Evolutionary conservation across 2,888 invertebrate species (phyloP), one percentile per base, ranked within the genome.

Genomic region (Artemia sp.): DNA sequence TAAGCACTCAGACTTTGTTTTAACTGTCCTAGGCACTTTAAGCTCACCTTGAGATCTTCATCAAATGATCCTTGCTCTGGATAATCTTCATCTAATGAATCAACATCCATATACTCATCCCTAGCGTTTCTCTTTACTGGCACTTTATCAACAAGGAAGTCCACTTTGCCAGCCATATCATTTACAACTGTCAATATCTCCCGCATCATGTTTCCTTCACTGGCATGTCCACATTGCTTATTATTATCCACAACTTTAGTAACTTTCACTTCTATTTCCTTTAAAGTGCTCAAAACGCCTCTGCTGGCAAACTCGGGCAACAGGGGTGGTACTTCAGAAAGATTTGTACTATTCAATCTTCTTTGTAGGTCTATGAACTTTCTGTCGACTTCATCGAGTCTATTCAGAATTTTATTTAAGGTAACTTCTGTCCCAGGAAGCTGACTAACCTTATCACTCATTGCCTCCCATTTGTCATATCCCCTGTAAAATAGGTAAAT

Each of bases 211-310:
- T 58, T 69, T 12, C n/a, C 8, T 1, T 70, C 58, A 12, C 67
- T 24, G 11, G n/a, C 14, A 10, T 53, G 12, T 38, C 14, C n/a
- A 58, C 64, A 58, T 11, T 58, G 64, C 64, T 58, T 58, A 58
- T 58, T 58, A 58, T 10, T 24, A 58, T 66, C 70, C 53, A 70
- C 73, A 11, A 78, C 71, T 66, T 75, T 75, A 72, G 78, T 78
- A 8, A 78, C 72, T 74, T 79, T 79, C 52, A 75, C 75, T 73
- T 79, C 79, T 12, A 79, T 75, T 68, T 67, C 74, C 74, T 78
- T 78, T 10, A 80, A 72, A 0, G 78, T 77, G 72, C 77, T 78
- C 51, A 79, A 74, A n/a, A 79, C 77, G 12, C 79, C 80, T 70
- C 79, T 74, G 4, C 76, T 75, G 14, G 80, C 77, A 72, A 79